These are phyloP conservation scores for Perdita meconis DNA, from an alignment of 2,888 invertebrate species.

Conservation along the genomic window DNA sequence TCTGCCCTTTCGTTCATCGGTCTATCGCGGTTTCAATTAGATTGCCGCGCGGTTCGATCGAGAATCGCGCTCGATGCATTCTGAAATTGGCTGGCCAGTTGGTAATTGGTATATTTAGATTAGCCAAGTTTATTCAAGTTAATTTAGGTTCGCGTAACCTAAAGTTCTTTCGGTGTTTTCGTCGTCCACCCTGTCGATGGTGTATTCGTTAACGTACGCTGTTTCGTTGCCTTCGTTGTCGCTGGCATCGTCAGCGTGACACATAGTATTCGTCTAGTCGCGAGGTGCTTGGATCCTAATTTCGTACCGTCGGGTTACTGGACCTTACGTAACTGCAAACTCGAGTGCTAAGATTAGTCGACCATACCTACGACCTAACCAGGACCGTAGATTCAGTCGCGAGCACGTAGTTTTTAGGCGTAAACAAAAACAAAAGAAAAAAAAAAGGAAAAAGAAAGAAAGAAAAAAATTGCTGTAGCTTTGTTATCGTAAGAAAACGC, in stretches of 20 bases:
- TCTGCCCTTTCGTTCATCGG: too few relatives aligned
- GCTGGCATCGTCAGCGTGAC: conserved; percentile 1
- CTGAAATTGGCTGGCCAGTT: too few relatives aligned
- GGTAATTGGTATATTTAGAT: too few relatives aligned
- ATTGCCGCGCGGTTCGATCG: too few relatives aligned
- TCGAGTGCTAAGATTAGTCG: conserved; percentile 74
- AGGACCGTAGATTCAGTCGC: conserved; percentile 48
- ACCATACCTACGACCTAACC: conserved; percentile 54
- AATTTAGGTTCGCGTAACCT: conserved; percentile 14
- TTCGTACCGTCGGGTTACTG: conserved; percentile 78
- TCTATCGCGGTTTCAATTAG: too few relatives aligned
- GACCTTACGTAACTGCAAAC: conserved; percentile 78
- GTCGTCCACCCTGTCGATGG: conserved; percentile 8
- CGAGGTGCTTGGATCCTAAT: conserved; percentile 72
- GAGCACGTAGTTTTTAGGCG: conserved; percentile 21
- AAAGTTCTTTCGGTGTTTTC: conserved; percentile 8
- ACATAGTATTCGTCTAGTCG: conserved; percentile 53
- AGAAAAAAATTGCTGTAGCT: too few relatives aligned
- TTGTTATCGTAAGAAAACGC: too few relatives aligned
- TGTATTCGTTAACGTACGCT: background rate
- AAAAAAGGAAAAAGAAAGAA: background rate
- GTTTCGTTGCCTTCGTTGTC: conserved; percentile 8
- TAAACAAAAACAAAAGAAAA: background rate
- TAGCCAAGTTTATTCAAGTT: too few relatives aligned
- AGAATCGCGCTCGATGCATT: too few relatives aligned